Evolutionary conservation across 2,113 vertebrate species (phyloP), one percentile per base, ranked within the genome.

Genomic region (Sceloporus tristichus): DNA sequence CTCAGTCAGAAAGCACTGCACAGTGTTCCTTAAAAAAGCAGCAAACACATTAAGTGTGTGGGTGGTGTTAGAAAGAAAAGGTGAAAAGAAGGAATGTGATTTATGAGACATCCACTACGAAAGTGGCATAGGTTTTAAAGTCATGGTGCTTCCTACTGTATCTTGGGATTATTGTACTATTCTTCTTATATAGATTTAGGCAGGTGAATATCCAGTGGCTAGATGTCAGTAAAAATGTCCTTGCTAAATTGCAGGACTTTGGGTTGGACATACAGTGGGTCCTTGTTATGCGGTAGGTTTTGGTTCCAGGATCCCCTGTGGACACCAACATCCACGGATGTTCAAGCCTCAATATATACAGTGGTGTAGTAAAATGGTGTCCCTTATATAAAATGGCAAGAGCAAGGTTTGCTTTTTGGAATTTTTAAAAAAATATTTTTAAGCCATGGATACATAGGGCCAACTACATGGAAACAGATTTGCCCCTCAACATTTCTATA

Each of bases 1-100:
- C 34, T 34, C 34, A 34, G 34, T 34, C 34, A 34, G 34, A 34
- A 34, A 34, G 34, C 34, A 34, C 34, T 34, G 34, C 34, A 34
- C 68, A 85, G 29, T 11, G n/a, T 66, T 53, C 54, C 71, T 80
- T 79, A 70, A 85, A 85, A 75, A 85, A 81, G n/a, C 18, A 59
- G 56, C 42, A 74, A 80, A 66, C 38, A 19, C 80, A 80, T 87
- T 54, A 80, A 87, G 6, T 71, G 77, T 85, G 29, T 79, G 21
- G 76, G 38, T 73, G 38, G 68, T 74, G 38, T 48, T 56, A 53
- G 70, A 81, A 84, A 73, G 34, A 85, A 53, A 71, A 54, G 29
- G 13, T 56, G 27, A 54, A 84, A 62, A 73, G 66, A 4, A 84
- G 66, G 8, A 84, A 10, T 19, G 21, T 18, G 11, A 53, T 73